Conservation (phyloP, 2,888 invertebrate species). For the Leuctra nigra region DNA sequence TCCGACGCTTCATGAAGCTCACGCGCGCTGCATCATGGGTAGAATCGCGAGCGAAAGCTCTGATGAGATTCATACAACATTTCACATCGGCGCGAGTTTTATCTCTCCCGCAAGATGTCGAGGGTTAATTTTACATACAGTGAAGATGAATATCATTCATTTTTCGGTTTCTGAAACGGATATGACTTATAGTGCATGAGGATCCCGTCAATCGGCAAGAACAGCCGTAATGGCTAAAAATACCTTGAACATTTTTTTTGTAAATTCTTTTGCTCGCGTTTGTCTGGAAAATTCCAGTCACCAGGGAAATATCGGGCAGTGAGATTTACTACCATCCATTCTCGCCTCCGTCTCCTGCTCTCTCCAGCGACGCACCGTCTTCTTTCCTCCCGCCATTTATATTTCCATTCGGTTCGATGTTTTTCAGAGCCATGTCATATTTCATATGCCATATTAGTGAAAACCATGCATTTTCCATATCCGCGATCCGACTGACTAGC, state of each 20-base stretch:
- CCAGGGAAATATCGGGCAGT: slow-evolving; percentile 9
- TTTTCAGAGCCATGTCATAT: slow-evolving; percentile 11
- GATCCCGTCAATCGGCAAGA: no score
- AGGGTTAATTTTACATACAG: no score
- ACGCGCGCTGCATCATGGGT: no score
- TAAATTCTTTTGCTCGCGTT: slow-evolving; percentile 5
- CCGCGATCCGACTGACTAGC: neutral
- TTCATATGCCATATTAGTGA: slow-evolving; percentile 16
- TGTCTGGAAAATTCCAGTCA: slow-evolving; percentile 2
- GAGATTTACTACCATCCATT: slow-evolving; percentile 3
- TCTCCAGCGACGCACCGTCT: neutral
- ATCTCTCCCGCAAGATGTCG: no score
- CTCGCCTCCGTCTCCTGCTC: neutral
- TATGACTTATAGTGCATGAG: no score
- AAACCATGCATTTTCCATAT: slow-evolving; percentile 15
- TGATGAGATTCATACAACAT: no score
- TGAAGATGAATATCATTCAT: no score
- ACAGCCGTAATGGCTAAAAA: no score
- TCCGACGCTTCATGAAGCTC: neutral
- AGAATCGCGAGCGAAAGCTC: no score
- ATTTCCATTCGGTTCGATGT: slow-evolving; percentile 14
- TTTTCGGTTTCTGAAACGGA: no score
- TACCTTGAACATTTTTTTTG: neutral
- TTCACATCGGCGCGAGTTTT: no score
- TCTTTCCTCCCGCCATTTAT: slow-evolving; percentile 12